Evolutionary conservation across 92 coral and sea anemone genomes (phyloP).

Genomic region (Parazoanthus atlanticus): DNA sequence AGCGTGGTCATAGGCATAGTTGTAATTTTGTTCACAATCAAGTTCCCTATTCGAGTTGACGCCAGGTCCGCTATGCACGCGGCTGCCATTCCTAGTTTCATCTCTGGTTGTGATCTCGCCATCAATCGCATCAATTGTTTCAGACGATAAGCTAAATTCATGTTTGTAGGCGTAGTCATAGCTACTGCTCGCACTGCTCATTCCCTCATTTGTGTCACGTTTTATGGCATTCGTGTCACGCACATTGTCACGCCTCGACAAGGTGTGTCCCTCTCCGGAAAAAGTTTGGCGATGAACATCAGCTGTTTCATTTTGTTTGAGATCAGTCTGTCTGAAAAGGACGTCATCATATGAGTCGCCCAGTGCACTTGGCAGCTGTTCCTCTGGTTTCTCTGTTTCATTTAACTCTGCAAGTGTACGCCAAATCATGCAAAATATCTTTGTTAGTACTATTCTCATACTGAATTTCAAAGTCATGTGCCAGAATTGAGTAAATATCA

Average conservation of each 20-base stretch:
- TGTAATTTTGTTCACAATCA: background rate
- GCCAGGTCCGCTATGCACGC: too few species aligned
- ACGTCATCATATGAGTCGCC: background rate
- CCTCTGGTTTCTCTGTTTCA: background rate
- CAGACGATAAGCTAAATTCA: slow-evolving; percentile 16
- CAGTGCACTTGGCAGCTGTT: background rate
- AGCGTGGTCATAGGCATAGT: background rate
- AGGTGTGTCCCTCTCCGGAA: background rate
- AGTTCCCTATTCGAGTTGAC: background rate
- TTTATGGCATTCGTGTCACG: background rate
- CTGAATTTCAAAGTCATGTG: too few species aligned
- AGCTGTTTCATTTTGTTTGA: background rate
- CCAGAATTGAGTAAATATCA: background rate
- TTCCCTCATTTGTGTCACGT: background rate
- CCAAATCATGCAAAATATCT: background rate
- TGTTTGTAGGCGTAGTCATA: slow-evolving; percentile 30
- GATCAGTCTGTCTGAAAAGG: background rate
- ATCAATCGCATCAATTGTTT: background rate
- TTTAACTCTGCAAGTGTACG: background rate
- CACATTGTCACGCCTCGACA: background rate
- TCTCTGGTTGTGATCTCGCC: background rate
- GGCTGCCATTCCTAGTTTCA: background rate
- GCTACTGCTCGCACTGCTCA: background rate
- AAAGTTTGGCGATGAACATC: too few species aligned
- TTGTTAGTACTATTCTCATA: too few species aligned